Evolutionary conservation across 2,113 vertebrate species (phyloP).

Genomic region (Syrrhaptes paradoxus): DNA sequence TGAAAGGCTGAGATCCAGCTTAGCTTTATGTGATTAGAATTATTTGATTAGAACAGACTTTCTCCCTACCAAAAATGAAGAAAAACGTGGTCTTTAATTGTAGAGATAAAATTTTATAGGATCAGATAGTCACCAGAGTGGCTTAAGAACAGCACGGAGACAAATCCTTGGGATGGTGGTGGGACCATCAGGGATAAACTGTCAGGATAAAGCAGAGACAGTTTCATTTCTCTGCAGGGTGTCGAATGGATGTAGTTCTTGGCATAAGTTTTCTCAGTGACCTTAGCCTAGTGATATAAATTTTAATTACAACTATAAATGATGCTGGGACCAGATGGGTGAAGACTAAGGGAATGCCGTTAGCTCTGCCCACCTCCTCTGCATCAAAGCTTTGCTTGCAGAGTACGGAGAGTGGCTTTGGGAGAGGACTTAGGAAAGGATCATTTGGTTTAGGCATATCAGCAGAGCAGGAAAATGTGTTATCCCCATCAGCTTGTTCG

Average conservation of each 20-base stretch:
- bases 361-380: not conserved
- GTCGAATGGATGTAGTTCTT: slow-evolving; percentile 13
- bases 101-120: not conserved
- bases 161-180: not conserved
- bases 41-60: not conserved
- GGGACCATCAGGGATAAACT: not conserved
- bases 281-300: slow-evolving; percentile 30
- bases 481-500: not conserved
- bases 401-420: not conserved
- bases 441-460: not conserved
- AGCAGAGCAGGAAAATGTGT: not conserved
- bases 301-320: slow-evolving; percentile 40
- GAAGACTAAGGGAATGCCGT: not conserved
- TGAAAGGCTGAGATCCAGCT: not conserved
- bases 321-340: not conserved
- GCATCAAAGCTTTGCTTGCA: not conserved
- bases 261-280: slow-evolving; percentile 28
- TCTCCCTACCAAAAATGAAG: not conserved
- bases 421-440: not conserved
- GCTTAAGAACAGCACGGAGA: not conserved
- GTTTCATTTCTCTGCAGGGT: slow-evolving; percentile 26
- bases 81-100: not conserved
- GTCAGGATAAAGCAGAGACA: not conserved
- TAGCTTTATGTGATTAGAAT: not conserved
- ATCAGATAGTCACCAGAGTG: not conserved